Base-by-base conservation (phyloP, 2,797 vertebrate genomes). In the Enteromius argenteus region DNA sequence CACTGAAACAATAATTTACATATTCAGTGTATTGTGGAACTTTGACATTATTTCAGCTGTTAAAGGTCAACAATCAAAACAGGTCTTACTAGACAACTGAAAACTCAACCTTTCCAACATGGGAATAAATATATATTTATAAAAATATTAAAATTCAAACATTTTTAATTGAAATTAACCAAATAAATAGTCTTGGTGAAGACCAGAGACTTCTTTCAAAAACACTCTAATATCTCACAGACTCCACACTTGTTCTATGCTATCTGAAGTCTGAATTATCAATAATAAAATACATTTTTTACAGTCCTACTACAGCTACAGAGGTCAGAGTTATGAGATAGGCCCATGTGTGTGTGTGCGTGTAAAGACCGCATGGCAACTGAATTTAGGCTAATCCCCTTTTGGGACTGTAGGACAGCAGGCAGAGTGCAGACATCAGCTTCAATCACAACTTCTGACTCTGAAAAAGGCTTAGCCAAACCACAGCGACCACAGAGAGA, bases 331-430 rank as follows among this genome's bases (percentile, higher is more conserved):
- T 49, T 37, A 21, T 49, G 35, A 81, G 11, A 27, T 23, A 35
- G 80, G 62, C 68, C 69, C 11, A 23, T 11, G 15, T 46, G 21
- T 11, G 21, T 46, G 21, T 60, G 73, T 69, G 32, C 58, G 49
- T 49, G 30, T 77, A 77, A 68, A 66, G 81, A 37, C 37, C 85
- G 74, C 85, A 67, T 84, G 91, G 88, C 79, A 91, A 91, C 84
- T 89, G 90, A 92, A 93, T 95, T 92, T 89, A 89, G 92, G 93
- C 90, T 93, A 94, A 95, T 93, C 93, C 92, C 89, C 81, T 87
- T 72, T 67, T 73, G 89, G 82, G 80, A 88, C 88, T 79, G 58
- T 84, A 84, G 92, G 91, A 92, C 91, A 92, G 89, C 86, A 75
- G 91, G 90, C 81, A 90, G 85, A 84, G 27, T 85, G 46, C 58